These are phyloP conservation scores for Alaudala cheleensis DNA, from an alignment of 2,113 vertebrate species.

Conservation along the genomic window DNA sequence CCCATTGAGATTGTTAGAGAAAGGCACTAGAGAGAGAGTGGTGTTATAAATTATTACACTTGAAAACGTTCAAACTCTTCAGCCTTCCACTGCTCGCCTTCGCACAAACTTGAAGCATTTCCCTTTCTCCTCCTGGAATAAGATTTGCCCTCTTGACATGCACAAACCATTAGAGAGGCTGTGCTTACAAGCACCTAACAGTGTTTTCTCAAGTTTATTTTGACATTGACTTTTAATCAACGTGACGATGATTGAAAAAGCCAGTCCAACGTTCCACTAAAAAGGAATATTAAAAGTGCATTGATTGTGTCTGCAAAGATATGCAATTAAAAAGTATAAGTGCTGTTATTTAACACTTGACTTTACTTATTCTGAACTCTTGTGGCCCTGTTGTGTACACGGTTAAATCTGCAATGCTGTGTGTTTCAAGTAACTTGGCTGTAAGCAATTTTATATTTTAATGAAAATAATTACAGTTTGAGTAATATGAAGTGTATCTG, in stretches of 20 bases:
- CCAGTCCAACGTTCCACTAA: constrained; percentile 51
- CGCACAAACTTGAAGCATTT: constrained; percentile 43
- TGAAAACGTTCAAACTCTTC: constrained; percentile 54
- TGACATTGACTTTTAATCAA: constrained; percentile 76
- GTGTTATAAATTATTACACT: constrained; percentile 54
- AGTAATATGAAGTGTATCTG: constrained; percentile 77
- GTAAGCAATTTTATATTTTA: constrained; percentile 79
- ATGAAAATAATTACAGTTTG: constrained; percentile 82
- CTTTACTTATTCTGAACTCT: constrained; percentile 75
- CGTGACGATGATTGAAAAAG: constrained; percentile 63
- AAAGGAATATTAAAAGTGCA: constrained; percentile 70
- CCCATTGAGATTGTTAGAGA: constrained; percentile 22
- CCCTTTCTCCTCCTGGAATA: constrained; percentile 57
- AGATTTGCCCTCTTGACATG: constrained; percentile 66
- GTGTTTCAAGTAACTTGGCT: constrained; percentile 73
- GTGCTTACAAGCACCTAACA: constrained; percentile 74
- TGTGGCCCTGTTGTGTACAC: constrained; percentile 59
- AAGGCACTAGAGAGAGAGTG: constrained; percentile 29
- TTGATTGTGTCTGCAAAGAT: constrained; percentile 75
- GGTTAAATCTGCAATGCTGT: constrained; percentile 64
- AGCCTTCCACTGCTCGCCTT: constrained; percentile 13
- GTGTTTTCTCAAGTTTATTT: constrained; percentile 68
- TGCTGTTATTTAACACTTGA: constrained; percentile 76
- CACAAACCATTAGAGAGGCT: constrained; percentile 64
- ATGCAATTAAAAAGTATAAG: constrained; percentile 79